Evolutionary conservation across 2,888 invertebrate species (phyloP).

Genomic region (Latrodectus elegans): DNA sequence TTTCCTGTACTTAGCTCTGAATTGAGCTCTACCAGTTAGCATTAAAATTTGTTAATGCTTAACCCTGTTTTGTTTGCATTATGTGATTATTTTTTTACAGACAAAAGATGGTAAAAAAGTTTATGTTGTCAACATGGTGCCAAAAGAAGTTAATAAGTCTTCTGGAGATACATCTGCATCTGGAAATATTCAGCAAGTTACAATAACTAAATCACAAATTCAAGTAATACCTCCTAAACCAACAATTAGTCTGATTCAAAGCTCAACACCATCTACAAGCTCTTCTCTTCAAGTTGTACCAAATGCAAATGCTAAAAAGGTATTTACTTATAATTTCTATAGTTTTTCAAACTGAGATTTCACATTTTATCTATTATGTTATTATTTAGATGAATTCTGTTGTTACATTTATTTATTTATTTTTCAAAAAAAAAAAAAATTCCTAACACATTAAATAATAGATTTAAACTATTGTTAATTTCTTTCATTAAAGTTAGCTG

Average conservation of each 20-base stretch:
- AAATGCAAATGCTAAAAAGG: not conserved
- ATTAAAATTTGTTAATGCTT: too few relatives aligned
- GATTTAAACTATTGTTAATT: too few relatives aligned
- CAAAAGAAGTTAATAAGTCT: constrained; percentile 9
- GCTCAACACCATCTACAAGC: not conserved
- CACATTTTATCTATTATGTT: too few relatives aligned
- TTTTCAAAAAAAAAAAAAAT: too few relatives aligned
- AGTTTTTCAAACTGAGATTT: too few relatives aligned
- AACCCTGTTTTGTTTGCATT: not conserved
- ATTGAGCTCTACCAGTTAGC: too few relatives aligned
- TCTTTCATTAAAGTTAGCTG: too few relatives aligned
- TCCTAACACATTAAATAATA: too few relatives aligned
- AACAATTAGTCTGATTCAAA: constrained; percentile 6
- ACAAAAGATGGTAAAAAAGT: constrained; percentile 35
- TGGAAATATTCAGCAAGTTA: constrained; percentile 5
- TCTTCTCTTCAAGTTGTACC: constrained; percentile 33
- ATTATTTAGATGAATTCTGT: too few relatives aligned
- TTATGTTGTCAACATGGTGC: constrained; percentile 32
- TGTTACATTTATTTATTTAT: too few relatives aligned
- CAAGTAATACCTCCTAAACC: constrained; percentile 14
- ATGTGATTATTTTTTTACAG: constrained; percentile 12
- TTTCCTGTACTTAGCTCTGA: too few relatives aligned
- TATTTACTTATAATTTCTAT: not conserved
- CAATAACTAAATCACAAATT: constrained; percentile 13
- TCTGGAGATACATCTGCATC: not conserved